Evolutionary conservation across 2,888 invertebrate species (phyloP).

Genomic region (Eudemis profundana): DNA sequence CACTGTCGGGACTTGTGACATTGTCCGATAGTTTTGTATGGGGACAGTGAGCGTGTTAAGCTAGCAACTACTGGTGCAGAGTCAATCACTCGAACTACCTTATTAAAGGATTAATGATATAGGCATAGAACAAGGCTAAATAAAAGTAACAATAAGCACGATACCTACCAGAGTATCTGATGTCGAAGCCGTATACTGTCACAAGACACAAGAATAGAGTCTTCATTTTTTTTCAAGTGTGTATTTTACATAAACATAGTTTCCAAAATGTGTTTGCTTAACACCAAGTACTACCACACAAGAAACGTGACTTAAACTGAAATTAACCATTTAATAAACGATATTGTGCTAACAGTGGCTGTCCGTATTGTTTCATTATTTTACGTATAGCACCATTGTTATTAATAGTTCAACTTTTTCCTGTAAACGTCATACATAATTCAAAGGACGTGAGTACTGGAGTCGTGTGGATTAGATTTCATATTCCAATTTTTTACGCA

Average conservation of each 20-base stretch:
- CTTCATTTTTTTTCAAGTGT: slow-evolving; percentile 3
- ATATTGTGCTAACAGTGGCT: not conserved
- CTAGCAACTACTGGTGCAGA: too few relatives aligned
- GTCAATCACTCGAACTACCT: too few relatives aligned
- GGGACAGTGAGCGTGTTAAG: too few relatives aligned
- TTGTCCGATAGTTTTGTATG: too few relatives aligned
- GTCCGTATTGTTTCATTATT: not conserved
- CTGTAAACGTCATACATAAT: slow-evolving; percentile 7
- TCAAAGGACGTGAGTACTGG: not conserved
- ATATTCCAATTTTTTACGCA: too few relatives aligned
- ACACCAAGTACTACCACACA: not conserved
- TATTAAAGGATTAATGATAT: too few relatives aligned
- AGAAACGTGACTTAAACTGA: not conserved
- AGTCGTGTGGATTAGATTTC: too few relatives aligned
- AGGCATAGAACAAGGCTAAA: too few relatives aligned
- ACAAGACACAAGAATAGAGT: slow-evolving; percentile 4
- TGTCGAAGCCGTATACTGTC: not conserved
- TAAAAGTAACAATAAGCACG: too few relatives aligned
- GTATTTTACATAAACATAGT: not conserved
- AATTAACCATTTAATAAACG: not conserved
- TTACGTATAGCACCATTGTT: not conserved
- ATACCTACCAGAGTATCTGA: slow-evolving; percentile 1
- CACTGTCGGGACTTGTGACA: too few relatives aligned
- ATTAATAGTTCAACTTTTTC: not conserved
- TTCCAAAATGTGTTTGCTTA: not conserved